A percentile compares a stretch with the other conserved stretches of the same genome.
Evolutionary conservation across 2,888 invertebrate genomes (phyloP).

Genomic region (Sesia bembeciformis): DNA sequence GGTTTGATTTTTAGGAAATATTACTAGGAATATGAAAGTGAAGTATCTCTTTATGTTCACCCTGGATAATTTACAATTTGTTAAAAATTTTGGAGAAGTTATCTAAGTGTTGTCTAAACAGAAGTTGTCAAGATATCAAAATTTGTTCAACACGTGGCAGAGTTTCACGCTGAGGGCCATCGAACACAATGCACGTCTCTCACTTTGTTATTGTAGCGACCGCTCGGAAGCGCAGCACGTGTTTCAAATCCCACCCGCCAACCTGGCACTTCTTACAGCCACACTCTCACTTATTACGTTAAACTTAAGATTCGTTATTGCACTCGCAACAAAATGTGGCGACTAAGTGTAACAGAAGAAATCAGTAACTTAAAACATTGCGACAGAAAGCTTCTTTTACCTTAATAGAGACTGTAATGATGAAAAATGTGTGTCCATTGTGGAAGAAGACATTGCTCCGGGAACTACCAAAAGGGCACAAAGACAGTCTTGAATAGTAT

Average conservation of each 20-base stretch:
- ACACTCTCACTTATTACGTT: background rate
- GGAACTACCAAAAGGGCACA: conserved; percentile 11
- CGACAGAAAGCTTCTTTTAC: conserved; percentile 22
- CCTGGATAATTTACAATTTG: no score
- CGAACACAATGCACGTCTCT: conserved; percentile 52
- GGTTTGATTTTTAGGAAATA: no score
- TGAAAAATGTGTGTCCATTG: conserved; percentile 22
- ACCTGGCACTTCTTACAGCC: conserved; percentile 17
- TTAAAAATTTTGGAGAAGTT: no score
- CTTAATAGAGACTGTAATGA: conserved; percentile 7
- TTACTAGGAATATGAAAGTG: no score
- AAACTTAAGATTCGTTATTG: conserved; percentile 15
- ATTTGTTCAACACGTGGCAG: conserved; percentile 62
- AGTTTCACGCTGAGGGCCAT: conserved; percentile 28
- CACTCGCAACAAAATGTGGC: conserved; percentile 3
- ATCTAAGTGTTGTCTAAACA: no score
- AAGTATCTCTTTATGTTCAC: no score
- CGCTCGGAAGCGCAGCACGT: conserved; percentile 53
- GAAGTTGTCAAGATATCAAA: conserved; percentile 18
- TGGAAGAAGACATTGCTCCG: conserved; percentile 22
- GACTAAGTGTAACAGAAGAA: conserved; percentile 3
- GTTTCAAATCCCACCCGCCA: conserved; percentile 35
- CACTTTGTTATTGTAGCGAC: conserved; percentile 56
- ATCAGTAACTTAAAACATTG: conserved; percentile 13
- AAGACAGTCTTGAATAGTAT: background rate